phyloP scores from a whole-genome alignment of 2,113 vertebrate genomes.

The Dissostichus mawsoni region DNA sequence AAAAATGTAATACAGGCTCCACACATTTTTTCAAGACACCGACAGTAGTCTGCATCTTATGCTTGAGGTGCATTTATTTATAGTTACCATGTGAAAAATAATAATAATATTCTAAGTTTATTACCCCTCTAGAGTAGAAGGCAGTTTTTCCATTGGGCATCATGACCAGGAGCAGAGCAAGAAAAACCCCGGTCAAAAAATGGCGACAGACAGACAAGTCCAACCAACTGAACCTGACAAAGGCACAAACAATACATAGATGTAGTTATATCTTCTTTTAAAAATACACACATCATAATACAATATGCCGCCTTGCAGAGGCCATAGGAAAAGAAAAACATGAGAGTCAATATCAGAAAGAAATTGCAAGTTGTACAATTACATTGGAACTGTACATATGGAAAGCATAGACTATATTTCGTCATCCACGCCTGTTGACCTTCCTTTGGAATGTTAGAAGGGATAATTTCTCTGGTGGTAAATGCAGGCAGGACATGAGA shows the following conservation, averaged over 20 bases:
- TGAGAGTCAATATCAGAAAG: slow-evolving; percentile 46
- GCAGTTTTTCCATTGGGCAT: slow-evolving; percentile 69
- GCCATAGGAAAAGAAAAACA: slow-evolving; percentile 56
- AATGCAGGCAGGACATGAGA: slow-evolving; percentile 62
- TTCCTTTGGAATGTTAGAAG: slow-evolving; percentile 66
- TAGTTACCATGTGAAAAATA: slow-evolving; percentile 10
- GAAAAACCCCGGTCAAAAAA: slow-evolving; percentile 51
- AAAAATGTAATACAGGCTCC: background rate
- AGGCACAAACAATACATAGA: slow-evolving; percentile 79
- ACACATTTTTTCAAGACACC: slow-evolving; percentile 38
- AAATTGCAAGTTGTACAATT: slow-evolving; percentile 57
- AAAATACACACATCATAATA: slow-evolving; percentile 71
- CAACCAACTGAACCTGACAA: slow-evolving; percentile 76
- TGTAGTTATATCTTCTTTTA: slow-evolving; percentile 56
- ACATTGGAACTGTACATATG: slow-evolving; percentile 60
- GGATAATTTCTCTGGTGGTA: slow-evolving; percentile 48
- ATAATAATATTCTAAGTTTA: background rate
- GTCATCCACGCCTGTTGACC: slow-evolving; percentile 56
- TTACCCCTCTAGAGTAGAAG: slow-evolving; percentile 52
- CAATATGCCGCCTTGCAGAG: slow-evolving; percentile 63
- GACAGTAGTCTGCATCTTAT: slow-evolving; percentile 47
- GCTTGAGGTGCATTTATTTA: slow-evolving; percentile 42
- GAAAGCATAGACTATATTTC: slow-evolving; percentile 51
- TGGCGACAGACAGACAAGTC: slow-evolving; percentile 67
- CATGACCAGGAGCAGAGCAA: slow-evolving; percentile 61